A percentile compares a stretch with the other conserved stretches of the same genome.
These are phyloP conservation scores for Charaxes varanes DNA, from an alignment of 1,140 invertebrate genomes.

Conservation along the genomic window DNA sequence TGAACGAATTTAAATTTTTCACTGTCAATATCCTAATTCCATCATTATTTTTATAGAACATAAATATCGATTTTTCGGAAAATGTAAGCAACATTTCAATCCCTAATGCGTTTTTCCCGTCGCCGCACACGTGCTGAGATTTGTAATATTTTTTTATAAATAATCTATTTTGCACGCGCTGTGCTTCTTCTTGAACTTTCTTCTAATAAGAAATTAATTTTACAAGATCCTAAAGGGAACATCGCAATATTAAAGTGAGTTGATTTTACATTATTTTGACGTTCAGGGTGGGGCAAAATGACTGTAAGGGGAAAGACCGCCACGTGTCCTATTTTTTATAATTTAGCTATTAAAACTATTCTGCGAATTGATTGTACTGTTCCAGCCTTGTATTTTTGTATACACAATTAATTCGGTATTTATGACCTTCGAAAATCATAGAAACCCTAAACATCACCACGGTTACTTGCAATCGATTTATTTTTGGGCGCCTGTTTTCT, in stretches of 20 bases:
- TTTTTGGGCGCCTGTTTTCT: conserved; percentile 18
- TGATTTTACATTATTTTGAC: conserved; percentile 56
- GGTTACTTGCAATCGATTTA: conserved; percentile 15
- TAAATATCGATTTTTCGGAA: conserved; percentile 17
- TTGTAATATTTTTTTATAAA: conserved; percentile 65
- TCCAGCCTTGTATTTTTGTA: not conserved
- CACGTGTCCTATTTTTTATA: conserved; percentile 65
- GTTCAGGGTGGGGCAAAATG: conserved; percentile 66
- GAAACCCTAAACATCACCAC: not conserved
- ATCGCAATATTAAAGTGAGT: conserved; percentile 49
- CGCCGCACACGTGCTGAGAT: conserved; percentile 68
- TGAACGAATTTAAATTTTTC: no score
- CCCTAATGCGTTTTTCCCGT: conserved; percentile 59
- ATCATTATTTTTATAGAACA: no score
- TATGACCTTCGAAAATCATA: not conserved
- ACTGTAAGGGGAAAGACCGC: conserved; percentile 54
- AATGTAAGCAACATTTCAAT: conserved; percentile 19
- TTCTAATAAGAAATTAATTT: conserved; percentile 17
- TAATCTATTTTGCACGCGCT: conserved; percentile 47
- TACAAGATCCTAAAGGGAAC: conserved; percentile 15
- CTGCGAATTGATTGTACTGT: not conserved
- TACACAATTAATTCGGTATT: no score
- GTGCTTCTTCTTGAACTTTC: conserved; percentile 24
- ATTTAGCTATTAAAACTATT: conserved; percentile 17
- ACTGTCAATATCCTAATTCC: no score